Evolutionary conservation across 2,888 invertebrate species (phyloP).

Genomic region (Heliconius sara): DNA sequence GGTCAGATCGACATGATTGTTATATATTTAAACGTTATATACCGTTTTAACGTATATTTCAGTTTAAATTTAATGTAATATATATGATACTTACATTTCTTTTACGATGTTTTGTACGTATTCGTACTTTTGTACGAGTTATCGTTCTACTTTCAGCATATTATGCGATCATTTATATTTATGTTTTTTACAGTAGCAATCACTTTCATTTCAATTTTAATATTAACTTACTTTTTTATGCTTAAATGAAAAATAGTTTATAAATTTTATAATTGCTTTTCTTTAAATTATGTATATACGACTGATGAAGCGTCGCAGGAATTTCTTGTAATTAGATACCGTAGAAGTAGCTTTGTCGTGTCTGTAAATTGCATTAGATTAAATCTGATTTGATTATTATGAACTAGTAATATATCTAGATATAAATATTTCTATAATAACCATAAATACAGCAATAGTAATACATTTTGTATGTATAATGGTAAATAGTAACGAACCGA

Average conservation of each 20-base stretch:
- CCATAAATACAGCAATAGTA: neutral
- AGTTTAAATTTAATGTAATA: neutral
- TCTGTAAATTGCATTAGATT: constrained; percentile 43
- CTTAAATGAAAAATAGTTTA: neutral
- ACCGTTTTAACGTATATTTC: too few relatives aligned
- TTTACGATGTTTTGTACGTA: neutral
- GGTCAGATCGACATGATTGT: constrained; percentile 31
- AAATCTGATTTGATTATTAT: constrained; percentile 38
- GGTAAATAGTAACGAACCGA: too few relatives aligned
- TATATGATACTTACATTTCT: neutral
- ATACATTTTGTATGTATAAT: too few relatives aligned
- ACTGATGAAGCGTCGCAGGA: constrained; percentile 35
- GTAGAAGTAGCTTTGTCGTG: constrained; percentile 44
- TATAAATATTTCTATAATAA: neutral
- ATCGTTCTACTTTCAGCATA: constrained; percentile 3
- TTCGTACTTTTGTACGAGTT: neutral
- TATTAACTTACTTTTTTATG: neutral
- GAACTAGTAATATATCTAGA: constrained; percentile 1
- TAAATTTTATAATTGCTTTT: neutral
- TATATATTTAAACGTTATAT: constrained; percentile 32
- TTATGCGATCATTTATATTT: neutral
- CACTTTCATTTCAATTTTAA: neutral
- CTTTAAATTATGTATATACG: constrained; percentile 15
- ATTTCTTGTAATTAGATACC: constrained; percentile 42
- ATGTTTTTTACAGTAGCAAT: neutral